Base-by-base conservation (phyloP, 2,113 vertebrate species). In the Pygoscelis antarcticus region DNA sequence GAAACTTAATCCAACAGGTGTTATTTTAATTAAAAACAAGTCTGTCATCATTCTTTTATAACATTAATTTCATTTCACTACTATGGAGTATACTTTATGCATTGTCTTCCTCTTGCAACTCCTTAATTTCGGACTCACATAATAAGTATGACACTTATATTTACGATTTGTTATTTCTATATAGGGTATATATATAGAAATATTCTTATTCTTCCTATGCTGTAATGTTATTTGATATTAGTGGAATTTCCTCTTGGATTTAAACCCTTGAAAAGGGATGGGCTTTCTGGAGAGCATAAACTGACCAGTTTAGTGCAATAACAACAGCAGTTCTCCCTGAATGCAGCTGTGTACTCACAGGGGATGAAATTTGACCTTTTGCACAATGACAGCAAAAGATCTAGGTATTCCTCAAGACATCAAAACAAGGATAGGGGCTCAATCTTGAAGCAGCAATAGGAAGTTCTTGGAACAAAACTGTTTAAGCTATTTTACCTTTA, bases 1-100 rank as follows among this genome's bases (percentile, higher is more conserved):
- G 95, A 97, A 96, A 96, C 52, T 80, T 74, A 89, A 96, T 22
- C 83, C 61, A 87, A 93, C 88, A 96, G 95, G 84, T 93, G 88
- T 60, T 89, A 87, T 70, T 95, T 91, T 96, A 95, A 95, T 95
- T 86, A 90, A 90, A 83, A 91, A 22, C 47, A 74, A 90, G 17
- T 42, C 68, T 74, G 27, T 66, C 65, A 40, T 80, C 5, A 0
- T 80, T 94, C 51, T 84, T 94, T 85, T 55, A 52, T 11, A 87
- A 66, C 30, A 90, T 38, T 66, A 2, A 75, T 58, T 94, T 79
- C 4, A 47, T 88, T 72, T 91, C 38, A 57, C 36, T 86, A 9
- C 36, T 90, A 34, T 21, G 14, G 26, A 70, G 7, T 64, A 9
- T 58, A 49, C 68, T 84, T 78, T 40, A 88, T 44, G 9, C 5